Base-by-base conservation (phyloP, 2,797 vertebrate species). In the Mastacembelus armatus region DNA sequence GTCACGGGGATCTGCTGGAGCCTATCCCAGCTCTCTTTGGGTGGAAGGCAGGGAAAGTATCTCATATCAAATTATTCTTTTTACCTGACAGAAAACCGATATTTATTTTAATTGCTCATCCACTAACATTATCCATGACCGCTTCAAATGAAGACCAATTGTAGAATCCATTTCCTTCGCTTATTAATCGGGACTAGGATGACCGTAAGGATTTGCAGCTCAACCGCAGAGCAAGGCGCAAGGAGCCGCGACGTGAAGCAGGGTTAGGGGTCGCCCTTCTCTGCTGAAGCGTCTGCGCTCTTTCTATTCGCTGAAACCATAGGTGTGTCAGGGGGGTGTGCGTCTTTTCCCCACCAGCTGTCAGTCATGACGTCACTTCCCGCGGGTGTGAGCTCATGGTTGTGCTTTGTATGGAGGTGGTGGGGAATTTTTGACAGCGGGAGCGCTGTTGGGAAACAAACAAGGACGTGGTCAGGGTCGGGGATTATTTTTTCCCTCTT, bases 341-440 rank as follows among this genome's bases (percentile, higher is more conserved):
- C 21, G 70, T 29, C 30, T 36, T 24, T 15, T 14, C 33, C 2
- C 32, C 16, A 8, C 60, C 60, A 45, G 71, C 60, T 74, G 83
- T 80, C 84, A 59, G 38, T 83, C 78, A 54, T 78, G 81, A 79
- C 5, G 83, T 85, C 84, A 89, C 83, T 74, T 93, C 92, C 92
- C 27, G 78, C 65, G 82, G 80, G 86, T 77, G 82, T 78, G 72
- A 73, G 66, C 77, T 58, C 57, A 42, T 47, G 68, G 77, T 64
- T 69, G 77, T 32, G 81, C 84, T 75, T 77, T 86, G 86, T 80
- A 77, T 87, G 86, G 88, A 85, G 62, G 75, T 77, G 81, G 80
- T 81, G 85, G 79, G 79, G 85, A 87, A 84, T 83, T 93, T 89
- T 87, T 94, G 94, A 93, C 93, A 94, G 93, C 91, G 75, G 85